Percentiles rank a stretch among this genome's conserved stretches.
Conservation (phyloP, 2,888 invertebrate genomes). For the Agonopterix alstromeriana region DNA sequence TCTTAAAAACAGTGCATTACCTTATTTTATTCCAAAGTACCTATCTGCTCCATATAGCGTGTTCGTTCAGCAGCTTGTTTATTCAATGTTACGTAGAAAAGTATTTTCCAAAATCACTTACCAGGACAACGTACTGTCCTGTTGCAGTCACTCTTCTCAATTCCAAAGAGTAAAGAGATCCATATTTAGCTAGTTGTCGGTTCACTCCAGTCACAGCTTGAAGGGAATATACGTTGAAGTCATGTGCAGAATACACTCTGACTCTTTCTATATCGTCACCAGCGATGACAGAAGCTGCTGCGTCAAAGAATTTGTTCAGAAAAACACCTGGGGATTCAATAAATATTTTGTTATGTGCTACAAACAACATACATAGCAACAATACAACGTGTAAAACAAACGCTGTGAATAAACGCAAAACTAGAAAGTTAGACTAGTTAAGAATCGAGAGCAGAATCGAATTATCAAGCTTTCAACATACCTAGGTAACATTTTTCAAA, state of each 20-base stretch:
- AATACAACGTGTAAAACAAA: too few relatives aligned
- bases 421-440: too few relatives aligned
- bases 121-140: constrained; percentile 10
- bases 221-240: constrained; percentile 6
- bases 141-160: constrained; percentile 5
- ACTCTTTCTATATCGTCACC: constrained; percentile 1
- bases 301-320: constrained; percentile 5
- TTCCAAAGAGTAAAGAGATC: constrained; percentile 6
- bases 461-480: too few relatives aligned
- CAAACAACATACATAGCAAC: not conserved
- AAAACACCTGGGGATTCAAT: constrained; percentile 2
- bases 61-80: too few relatives aligned
- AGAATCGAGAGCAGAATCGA: too few relatives aligned
- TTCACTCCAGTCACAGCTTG: constrained; percentile 1
- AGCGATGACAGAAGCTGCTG: not conserved
- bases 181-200: constrained; percentile 2
- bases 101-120: not conserved
- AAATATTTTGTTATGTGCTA: not conserved
- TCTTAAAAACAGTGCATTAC: too few relatives aligned
- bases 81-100: too few relatives aligned
- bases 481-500: too few relatives aligned
- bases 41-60: too few relatives aligned
- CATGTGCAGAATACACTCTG: constrained; percentile 9
- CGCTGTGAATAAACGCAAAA: too few relatives aligned
- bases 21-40: too few relatives aligned